phyloP scores from a whole-genome alignment of 2,797 vertebrate species.

The Anisognathus igniventris region DNA sequence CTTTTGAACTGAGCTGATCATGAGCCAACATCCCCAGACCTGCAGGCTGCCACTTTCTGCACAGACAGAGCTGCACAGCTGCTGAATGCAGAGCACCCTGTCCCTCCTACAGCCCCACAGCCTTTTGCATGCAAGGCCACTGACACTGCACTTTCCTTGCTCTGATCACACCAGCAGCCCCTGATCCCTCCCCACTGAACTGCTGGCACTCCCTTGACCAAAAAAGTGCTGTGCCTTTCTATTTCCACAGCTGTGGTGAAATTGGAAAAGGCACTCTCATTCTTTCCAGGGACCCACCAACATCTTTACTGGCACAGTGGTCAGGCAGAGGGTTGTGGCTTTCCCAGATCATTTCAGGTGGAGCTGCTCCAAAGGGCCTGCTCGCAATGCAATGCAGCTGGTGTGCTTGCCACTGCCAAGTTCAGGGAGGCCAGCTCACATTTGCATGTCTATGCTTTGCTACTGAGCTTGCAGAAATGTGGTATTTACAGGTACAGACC shows the following conservation, averaged over 20 bases:
- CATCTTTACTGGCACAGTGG: neutral
- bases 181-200: rapidly evolving
- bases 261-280: neutral
- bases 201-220: neutral
- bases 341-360: neutral
- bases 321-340: neutral
- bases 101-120: neutral
- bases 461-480: neutral
- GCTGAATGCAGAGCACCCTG: neutral
- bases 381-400: neutral
- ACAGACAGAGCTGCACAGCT: neutral
- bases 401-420: neutral
- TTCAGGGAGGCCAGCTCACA: neutral
- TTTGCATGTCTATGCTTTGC: neutral
- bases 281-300: neutral
- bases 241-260: neutral
- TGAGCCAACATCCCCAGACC: neutral
- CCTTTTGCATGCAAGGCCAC: neutral
- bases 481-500: neutral
- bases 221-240: neutral
- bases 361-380: neutral
- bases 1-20: neutral
- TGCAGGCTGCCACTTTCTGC: neutral
- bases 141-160: rapidly evolving
- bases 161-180: neutral